A percentile compares a stretch with the other conserved stretches of the same genome.
Conservation (phyloP, 2,113 vertebrate genomes). For the Phalacrocorax aristotelis region DNA sequence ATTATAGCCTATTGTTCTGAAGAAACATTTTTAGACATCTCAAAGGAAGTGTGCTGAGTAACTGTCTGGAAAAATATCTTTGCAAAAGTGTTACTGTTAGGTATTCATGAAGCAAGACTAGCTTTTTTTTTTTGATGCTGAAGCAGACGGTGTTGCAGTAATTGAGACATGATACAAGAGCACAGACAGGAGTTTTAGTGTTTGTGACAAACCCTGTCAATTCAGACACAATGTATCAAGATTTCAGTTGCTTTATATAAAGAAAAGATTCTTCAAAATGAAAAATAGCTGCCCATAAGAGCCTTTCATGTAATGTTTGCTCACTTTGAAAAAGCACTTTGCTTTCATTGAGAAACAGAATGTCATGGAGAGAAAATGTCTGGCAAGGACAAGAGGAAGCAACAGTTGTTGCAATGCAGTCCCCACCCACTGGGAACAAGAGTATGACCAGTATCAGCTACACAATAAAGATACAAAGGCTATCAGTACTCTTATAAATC, state of each 20-base stretch:
- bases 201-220: neutral
- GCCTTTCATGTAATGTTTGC: neutral
- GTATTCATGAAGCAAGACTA: neutral
- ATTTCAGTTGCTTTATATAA: neutral
- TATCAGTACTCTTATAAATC: neutral
- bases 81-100: neutral
- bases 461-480: neutral
- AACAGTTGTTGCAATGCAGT: neutral
- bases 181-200: neutral
- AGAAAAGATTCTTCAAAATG: neutral
- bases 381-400: neutral
- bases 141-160: neutral
- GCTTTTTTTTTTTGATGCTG: neutral
- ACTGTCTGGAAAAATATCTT: neutral
- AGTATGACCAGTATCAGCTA: neutral
- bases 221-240: neutral
- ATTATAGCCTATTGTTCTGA: neutral
- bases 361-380: neutral
- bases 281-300: neutral
- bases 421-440: neutral
- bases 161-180: neutral
- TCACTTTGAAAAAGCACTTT: neutral
- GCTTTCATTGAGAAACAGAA: neutral
- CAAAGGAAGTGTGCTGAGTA: neutral
- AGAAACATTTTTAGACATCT: neutral